Conservation (phyloP, 2,113 vertebrate genomes). For the Toxotes jaculatrix region DNA sequence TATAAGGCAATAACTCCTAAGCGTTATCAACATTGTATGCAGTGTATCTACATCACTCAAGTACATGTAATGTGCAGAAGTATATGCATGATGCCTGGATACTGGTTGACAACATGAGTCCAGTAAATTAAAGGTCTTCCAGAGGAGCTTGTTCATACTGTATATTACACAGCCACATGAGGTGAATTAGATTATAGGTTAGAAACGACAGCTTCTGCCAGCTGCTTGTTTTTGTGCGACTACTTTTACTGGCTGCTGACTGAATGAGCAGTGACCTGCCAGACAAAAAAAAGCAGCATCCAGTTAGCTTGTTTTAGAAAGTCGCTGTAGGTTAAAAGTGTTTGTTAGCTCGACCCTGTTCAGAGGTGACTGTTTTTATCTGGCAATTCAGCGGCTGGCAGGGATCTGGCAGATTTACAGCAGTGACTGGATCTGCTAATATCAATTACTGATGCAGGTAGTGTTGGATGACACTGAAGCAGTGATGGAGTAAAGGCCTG, state of each 20-base stretch:
- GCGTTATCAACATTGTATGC: not conserved
- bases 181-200: not conserved
- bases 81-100: not conserved
- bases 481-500: not conserved
- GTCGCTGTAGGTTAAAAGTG: not conserved
- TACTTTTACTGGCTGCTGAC: not conserved
- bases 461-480: not conserved
- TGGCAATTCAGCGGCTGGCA: not conserved
- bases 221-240: not conserved
- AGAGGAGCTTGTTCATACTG: not conserved
- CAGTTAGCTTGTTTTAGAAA: not conserved
- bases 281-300: not conserved
- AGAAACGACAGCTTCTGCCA: not conserved
- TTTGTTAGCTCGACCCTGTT: not conserved
- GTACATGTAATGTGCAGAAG: not conserved
- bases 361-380: not conserved
- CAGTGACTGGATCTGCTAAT: not conserved
- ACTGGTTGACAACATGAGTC: not conserved
- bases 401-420: not conserved
- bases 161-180: not conserved
- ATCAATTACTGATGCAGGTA: not conserved
- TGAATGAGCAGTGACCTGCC: not conserved
- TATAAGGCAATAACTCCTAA: not conserved
- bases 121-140: not conserved
- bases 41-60: not conserved